A percentile compares a stretch with the other conserved stretches of the same genome.
Conservation (phyloP, 2,888 invertebrate species). For the Opisthograptis luteolata region DNA sequence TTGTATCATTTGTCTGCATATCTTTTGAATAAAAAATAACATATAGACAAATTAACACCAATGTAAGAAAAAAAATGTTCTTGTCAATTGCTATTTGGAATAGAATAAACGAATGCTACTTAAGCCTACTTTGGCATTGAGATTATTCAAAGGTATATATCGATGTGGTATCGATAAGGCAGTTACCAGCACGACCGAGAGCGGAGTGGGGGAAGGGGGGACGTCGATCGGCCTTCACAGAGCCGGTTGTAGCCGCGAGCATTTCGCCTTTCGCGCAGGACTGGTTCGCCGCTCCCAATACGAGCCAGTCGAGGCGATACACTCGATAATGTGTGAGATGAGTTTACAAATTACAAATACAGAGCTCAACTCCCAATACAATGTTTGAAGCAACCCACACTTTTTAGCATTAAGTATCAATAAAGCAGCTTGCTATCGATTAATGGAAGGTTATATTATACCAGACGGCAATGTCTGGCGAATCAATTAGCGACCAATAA, state of each 20-base stretch:
- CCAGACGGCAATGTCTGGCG: slow-evolving; percentile 63
- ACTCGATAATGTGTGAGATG: slow-evolving; percentile 31
- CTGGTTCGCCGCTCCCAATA: slow-evolving; percentile 74
- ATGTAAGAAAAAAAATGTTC: no score
- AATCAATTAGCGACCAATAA: slow-evolving; percentile 72
- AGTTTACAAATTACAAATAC: not conserved
- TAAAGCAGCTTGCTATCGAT: slow-evolving; percentile 13
- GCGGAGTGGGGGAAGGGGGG: slow-evolving; percentile 63
- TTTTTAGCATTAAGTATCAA: not conserved
- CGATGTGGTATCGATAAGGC: slow-evolving; percentile 68
- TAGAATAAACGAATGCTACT: not conserved
- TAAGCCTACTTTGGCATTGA: slow-evolving; percentile 30
- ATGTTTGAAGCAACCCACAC: no score
- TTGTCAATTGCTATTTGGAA: no score
- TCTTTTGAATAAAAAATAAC: not conserved
- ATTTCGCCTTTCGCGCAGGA: slow-evolving; percentile 80
- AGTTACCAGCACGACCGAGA: slow-evolving; percentile 52
- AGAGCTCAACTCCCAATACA: no score
- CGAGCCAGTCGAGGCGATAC: slow-evolving; percentile 22
- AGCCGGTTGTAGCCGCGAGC: slow-evolving; percentile 80
- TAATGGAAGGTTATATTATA: slow-evolving; percentile 40
- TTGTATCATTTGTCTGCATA: slow-evolving; percentile 24
- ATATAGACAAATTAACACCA: not conserved
- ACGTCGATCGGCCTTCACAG: slow-evolving; percentile 76
- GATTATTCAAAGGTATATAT: slow-evolving; percentile 50